Base-by-base conservation (phyloP, 2,888 invertebrate species). In the Hesperia comma region DNA sequence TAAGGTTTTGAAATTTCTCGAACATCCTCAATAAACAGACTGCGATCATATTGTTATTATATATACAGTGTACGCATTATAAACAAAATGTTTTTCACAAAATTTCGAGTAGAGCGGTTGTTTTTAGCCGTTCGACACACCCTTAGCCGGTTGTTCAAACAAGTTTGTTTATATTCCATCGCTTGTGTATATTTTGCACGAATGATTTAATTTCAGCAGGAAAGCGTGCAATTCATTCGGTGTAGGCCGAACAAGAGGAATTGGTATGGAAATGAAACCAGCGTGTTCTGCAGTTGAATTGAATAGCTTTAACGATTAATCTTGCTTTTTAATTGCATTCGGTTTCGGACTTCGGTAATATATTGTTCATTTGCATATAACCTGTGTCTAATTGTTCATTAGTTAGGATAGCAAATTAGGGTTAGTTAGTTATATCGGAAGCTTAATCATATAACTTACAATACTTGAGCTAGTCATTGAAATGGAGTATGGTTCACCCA, bases 231-330 rank as follows among this genome's bases (percentile, higher is more conserved):
- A 60, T 66, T 66, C 53, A 60, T 60, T 46, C 54, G 33, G 54
- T 64, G 64, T 53, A 64, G 57, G 64, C 60, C 54, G 66, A 60
- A 66, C 63, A 63, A 46, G 60, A 60, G 64, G 54, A 60, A 66
- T 60, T 66, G 66, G 54, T 53, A 60, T 60, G 43, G 60, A 66
- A 66, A 66, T 66, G 43, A 60, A 46, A 60, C 64, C 54, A 60
- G 60, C 46, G 53, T 51, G 60, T 54, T 61, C 60, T 66, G 60
- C 54, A 66, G 43, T 32, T 54, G 54, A 66, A 66, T 58, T 66
- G 66, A 66, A 66, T 66, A 66, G 66, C 54, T 66, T 66, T 61
- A 54, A 66, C 66, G 46, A 66, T 66, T 66, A 66, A 66, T 66
- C 66, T 61, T 46, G 46, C 53, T 61, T 61, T 60, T 60, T 66